Evolutionary conservation across 1,140 invertebrate genomes (phyloP), one percentile per base, ranked within the genome.

Genomic region (Monomorium pharaonis): DNA sequence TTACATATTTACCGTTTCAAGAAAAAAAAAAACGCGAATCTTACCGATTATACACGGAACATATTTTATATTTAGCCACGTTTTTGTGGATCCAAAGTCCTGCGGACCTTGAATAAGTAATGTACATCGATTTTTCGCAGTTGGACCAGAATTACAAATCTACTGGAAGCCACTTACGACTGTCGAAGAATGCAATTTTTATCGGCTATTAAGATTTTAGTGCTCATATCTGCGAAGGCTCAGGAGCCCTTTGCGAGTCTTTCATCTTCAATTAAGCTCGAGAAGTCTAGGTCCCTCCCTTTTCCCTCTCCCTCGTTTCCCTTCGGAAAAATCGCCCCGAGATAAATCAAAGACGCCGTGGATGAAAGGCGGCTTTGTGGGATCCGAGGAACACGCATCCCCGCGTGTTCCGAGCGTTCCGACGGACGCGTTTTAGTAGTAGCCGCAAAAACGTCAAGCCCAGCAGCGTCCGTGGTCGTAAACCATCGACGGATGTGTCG

Each of bases 401-500:
- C 27, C n/a, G 47, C n/a, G 12, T 80, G 44, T 51, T 37, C 9
- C 44, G 30, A 51, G 5, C 4, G 24, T 3, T 7, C 37, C 9
- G 16, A 60, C n/a, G 33, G 54, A 58, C 30, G 76, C 16, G n/a
- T 69, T 69, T 69, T 33, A 21, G 33, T 60, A 12, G 4, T 27
- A 58, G 37, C 24, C 51, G 42, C 86, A 44, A 54, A 65, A 58
- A 81, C 78, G 24, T 81, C 65, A 24, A 72, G 24, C 77, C 33
- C 63, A 42, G 30, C 51, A 56, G 49, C 21, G 24, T 42, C 49
- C 30, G 3, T 42, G 84, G 27, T n/a, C 30, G 27, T 72, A 67
- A 63, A 80, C 63, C 44, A 49, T 44, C 27, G 60, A 81, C 65
- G 80, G 74, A 86, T 80, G 60, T 77, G 80, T 87, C 54, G 76